Base-by-base conservation (phyloP, 2,888 invertebrate genomes). In the Zootermopsis nevadensis region DNA sequence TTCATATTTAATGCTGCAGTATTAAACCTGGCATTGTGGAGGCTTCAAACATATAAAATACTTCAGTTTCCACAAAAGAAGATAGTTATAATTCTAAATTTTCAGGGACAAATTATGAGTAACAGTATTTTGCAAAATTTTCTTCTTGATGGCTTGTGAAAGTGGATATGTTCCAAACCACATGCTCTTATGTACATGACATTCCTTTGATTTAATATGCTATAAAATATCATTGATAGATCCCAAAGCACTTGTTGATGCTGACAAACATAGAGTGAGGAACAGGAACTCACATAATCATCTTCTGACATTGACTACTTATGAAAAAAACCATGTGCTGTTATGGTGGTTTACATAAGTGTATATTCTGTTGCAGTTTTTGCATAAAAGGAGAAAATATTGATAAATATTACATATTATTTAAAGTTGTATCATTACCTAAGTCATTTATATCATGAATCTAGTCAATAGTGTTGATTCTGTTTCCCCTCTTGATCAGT, bases 361-460 rank as follows among this genome's bases (percentile, higher is more conserved):
- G 38, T 60, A 74, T 82, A 77, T 82, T 82, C 53, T 79, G 66
- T 79, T 79, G 66, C 77, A 82, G 69, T 48, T 48, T 76, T 55
- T 82, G 67, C 82, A 82, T 35, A 67, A 77, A 77, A 82, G 31
- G 30, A 66, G 77, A 82, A 82, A 81, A 74, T 80, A 81, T 77
- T 83, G 77, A 76, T 84, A 84, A 69, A 83, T 60, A 83, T 79
- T 74, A 48, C 38, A 67, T 84, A 82, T 84, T 83, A 82, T 84
- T 83, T 84, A 85, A 84, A 84, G 83, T 80, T 84, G 83, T 84
- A 87, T 86, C 87, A 87, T 86, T 86, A 86, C 86, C 86, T 88
- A 88, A 88, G 87, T 88, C 88, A 87, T 88, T 85, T 87, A 87
- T 88, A 87, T 88, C 88, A 88, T 88, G 88, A 88, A 88, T 89